Evolutionary conservation across 2,888 invertebrate species (phyloP).

Genomic region (Gymnocheta viridis): DNA sequence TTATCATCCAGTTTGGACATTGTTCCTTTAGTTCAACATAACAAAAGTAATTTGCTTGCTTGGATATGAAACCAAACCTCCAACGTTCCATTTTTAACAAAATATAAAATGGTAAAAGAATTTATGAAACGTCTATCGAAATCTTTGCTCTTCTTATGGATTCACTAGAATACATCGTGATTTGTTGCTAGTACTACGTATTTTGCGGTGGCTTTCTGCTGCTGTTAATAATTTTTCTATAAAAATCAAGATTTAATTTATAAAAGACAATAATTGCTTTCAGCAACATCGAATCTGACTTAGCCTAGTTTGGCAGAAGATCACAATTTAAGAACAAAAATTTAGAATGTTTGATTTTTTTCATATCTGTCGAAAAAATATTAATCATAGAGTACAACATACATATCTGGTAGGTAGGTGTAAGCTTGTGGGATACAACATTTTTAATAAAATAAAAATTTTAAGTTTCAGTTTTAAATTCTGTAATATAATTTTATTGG

Average conservation of each 20-base stretch:
- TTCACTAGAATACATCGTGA: neutral
- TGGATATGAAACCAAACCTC: neutral
- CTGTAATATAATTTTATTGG: too few species aligned
- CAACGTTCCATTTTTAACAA: neutral
- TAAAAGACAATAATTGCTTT: neutral
- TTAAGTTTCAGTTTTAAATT: too few species aligned
- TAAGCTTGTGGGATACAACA: too few species aligned
- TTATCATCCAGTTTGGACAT: neutral
- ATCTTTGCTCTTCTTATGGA: constrained; percentile 32
- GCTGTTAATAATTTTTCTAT: neutral
- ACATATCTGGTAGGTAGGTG: too few species aligned
- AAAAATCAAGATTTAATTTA: neutral
- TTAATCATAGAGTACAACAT: too few species aligned
- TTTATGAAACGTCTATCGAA: constrained; percentile 51
- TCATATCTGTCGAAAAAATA: too few species aligned
- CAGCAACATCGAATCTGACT: neutral
- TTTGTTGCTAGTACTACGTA: constrained; percentile 51
- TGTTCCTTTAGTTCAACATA: neutral
- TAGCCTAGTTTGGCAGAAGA: too few species aligned
- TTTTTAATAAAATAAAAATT: too few species aligned
- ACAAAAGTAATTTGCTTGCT: neutral
- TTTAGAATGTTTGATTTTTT: too few species aligned
- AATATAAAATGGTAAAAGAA: neutral
- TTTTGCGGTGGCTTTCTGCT: constrained; percentile 29
- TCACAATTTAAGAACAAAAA: too few species aligned